Conservation (phyloP, 2,888 invertebrate genomes). For the Lasiommata megera region DNA sequence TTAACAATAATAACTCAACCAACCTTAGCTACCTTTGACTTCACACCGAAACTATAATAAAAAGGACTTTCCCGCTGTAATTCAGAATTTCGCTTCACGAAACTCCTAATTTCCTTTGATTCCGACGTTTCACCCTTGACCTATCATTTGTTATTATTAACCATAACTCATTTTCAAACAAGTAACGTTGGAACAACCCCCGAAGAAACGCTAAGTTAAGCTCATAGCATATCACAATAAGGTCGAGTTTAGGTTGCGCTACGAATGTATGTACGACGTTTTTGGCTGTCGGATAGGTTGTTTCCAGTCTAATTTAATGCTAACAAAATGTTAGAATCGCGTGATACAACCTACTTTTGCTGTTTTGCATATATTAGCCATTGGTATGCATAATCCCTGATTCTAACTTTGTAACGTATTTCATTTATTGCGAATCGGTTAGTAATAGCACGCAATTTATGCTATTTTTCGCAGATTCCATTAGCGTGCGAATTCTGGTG, state of each 20-base stretch:
- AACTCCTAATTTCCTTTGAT: constrained; percentile 53
- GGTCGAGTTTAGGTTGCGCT: constrained; percentile 33
- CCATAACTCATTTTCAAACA: constrained; percentile 36
- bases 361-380: constrained; percentile 75
- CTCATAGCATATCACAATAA: constrained; percentile 37
- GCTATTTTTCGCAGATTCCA: no score
- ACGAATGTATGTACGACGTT: constrained; percentile 39
- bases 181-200: constrained; percentile 11
- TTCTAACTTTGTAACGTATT: constrained; percentile 26
- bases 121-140: constrained; percentile 68
- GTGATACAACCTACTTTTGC: constrained; percentile 71
- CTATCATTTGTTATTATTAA: constrained; percentile 69
- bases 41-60: constrained; percentile 7
- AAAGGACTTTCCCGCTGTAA: constrained; percentile 22
- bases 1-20: constrained; percentile 1
- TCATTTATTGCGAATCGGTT: constrained; percentile 25
- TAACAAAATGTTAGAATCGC: constrained; percentile 77
- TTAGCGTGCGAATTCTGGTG: no score
- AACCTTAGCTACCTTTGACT: not conserved
- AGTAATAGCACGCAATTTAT: not conserved
- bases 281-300: constrained; percentile 31
- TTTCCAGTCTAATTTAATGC: constrained; percentile 65
- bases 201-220: constrained; percentile 32
- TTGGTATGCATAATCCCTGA: constrained; percentile 34
- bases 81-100: constrained; percentile 29